Percentiles rank a stretch among this genome's conserved stretches.
Conservation (phyloP, 2,888 invertebrate genomes). For the Lasioglossum zephyrum region DNA sequence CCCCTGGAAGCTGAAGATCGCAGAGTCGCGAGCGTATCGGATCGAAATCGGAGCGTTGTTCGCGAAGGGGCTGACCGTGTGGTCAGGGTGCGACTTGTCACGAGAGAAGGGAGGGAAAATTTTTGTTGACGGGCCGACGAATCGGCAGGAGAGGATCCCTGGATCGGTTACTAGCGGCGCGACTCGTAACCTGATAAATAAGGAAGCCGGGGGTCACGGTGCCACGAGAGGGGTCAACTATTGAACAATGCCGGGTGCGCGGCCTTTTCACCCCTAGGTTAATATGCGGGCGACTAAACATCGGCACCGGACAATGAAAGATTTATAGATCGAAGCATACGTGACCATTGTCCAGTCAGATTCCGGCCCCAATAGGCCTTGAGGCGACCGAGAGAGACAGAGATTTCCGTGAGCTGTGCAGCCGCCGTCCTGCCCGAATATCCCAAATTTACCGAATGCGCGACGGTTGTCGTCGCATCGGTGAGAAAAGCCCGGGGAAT, state of each 20-base stretch:
- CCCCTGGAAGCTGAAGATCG: not conserved
- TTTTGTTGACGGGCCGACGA: slow-evolving; percentile 5
- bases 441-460: slow-evolving; percentile 33
- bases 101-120: not conserved
- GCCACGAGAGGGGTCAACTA: slow-evolving; percentile 80
- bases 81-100: slow-evolving; percentile 9
- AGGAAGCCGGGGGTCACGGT: slow-evolving; percentile 78
- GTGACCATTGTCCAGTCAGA: slow-evolving; percentile 75
- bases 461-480: slow-evolving; percentile 45
- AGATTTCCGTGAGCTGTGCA: slow-evolving; percentile 55
- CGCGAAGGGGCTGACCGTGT: not conserved
- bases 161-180: slow-evolving; percentile 65
- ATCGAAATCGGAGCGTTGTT: not conserved
- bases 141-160: slow-evolving; percentile 21
- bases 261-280: slow-evolving; percentile 83
- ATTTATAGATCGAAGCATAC: slow-evolving; percentile 81
- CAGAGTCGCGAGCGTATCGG: not conserved
- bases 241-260: slow-evolving; percentile 79
- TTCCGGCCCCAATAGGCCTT: slow-evolving; percentile 33
- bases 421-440: slow-evolving; percentile 52
- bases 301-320: slow-evolving; percentile 82
- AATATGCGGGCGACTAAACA: slow-evolving; percentile 84
- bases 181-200: slow-evolving; percentile 82
- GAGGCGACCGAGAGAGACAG: slow-evolving; percentile 21
- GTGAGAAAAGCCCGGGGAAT: slow-evolving; percentile 56